Evolutionary conservation across 1,140 invertebrate genomes (phyloP), one percentile per base, ranked within the genome.

Genomic region (Saxidomus purpurata): DNA sequence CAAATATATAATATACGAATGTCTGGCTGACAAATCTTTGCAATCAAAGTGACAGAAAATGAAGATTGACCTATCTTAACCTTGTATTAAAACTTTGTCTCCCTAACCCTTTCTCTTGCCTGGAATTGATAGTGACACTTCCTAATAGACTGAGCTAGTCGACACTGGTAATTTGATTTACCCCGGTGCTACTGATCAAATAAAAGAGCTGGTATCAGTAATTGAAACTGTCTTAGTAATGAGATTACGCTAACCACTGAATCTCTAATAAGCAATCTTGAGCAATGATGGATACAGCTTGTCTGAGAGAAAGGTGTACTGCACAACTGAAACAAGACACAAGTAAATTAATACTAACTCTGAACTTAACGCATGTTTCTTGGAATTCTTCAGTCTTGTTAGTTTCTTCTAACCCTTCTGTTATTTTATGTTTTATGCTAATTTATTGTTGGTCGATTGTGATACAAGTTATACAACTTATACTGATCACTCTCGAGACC

Each of bases 171-270:
- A 79, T 79, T 34, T 55, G 76, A 79, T 79, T 79, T 79, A 31
- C 49, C 15, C 28, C 22, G 76, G 22, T 47, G 34, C 76, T 19
- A 34, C 47, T 79, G 76, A 79, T 79, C 47, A 79, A 79, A 79
- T 79, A 79, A 55, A 40, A 55, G 76, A 49, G n/a, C 19, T 25
- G 40, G 76, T 31, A 52, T 52, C 43, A 13, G 76, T 79, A 79
- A 79, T 79, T 79, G 43, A 79, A 79, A 79, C 31, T 79, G 76
- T 79, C 76, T 40, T 38, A 31, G 22, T 79, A 79, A 79, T 55
- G 17, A 1, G 49, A 79, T 79, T 79, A 79, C 31, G 34, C 1
- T 38, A 38, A 40, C 67, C 15, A 71, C 34, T 38, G 67, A 38
- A 38, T 71, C 34, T 15, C 1, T 71, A 38, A 71, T 71, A 22